Conservation (phyloP, 2,888 invertebrate species). For the Ecdyonurus torrentis region DNA sequence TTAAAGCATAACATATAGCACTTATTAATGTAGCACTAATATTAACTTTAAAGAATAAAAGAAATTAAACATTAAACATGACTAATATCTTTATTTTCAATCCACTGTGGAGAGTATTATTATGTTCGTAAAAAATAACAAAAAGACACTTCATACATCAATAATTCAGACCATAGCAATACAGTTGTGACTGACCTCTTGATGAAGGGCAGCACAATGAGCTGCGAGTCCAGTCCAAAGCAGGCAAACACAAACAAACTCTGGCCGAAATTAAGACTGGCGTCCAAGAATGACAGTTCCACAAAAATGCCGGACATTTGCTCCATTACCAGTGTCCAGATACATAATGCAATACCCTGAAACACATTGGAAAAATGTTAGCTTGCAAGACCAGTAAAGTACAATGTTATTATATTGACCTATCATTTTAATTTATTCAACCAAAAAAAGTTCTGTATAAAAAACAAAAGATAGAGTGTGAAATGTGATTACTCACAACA, state of each 20-base stretch:
- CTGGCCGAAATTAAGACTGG: slow-evolving; percentile 78
- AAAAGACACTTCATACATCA: slow-evolving; percentile 5
- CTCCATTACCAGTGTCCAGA: slow-evolving; percentile 67
- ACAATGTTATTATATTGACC: not conserved
- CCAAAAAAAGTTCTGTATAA: not conserved
- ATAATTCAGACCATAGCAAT: slow-evolving; percentile 2
- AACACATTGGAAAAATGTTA: slow-evolving; percentile 14
- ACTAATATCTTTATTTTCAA: not conserved
- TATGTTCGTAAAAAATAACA: slow-evolving; percentile 6
- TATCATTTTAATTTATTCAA: not conserved
- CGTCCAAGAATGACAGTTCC: slow-evolving; percentile 83
- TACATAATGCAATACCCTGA: slow-evolving; percentile 64
- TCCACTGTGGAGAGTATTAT: slow-evolving; percentile 4
- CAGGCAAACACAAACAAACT: slow-evolving; percentile 69
- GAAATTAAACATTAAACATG: no score
- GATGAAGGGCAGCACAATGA: slow-evolving; percentile 48
- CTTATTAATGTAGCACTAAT: no score
- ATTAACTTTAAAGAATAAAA: no score
- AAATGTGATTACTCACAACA: slow-evolving; percentile 64
- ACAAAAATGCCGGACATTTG: slow-evolving; percentile 79
- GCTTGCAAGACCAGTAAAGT: not conserved
- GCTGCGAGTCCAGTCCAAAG: slow-evolving; percentile 70
- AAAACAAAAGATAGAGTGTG: no score
- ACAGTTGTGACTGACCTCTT: slow-evolving; percentile 29
- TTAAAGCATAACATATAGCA: no score